These are phyloP conservation scores for Picathartes gymnocephalus DNA, from an alignment of 2,113 vertebrate genomes.

Conservation along the genomic window DNA sequence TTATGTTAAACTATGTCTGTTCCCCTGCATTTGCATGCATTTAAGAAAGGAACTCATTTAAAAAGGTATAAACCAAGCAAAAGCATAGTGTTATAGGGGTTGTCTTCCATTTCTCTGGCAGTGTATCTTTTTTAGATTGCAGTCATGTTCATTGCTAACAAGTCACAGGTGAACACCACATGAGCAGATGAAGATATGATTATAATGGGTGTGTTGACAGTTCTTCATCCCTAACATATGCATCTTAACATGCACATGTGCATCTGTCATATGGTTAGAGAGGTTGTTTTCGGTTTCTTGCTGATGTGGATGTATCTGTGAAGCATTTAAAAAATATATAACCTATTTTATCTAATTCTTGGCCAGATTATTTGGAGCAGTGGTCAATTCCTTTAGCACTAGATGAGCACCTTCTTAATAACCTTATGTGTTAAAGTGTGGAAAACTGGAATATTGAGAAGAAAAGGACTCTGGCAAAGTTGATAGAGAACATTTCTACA, in stretches of 20 bases:
- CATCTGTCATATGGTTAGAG: constrained; percentile 58
- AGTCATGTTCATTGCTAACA: constrained; percentile 74
- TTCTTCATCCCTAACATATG: constrained; percentile 70
- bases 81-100: neutral
- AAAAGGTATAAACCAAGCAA: neutral
- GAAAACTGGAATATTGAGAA: neutral
- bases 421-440: neutral
- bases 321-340: neutral
- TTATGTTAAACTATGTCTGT: neutral
- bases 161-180: constrained; percentile 77
- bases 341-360: neutral
- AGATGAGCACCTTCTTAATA: neutral
- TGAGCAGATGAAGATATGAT: constrained; percentile 75
- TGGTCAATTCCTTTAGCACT: neutral
- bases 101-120: constrained; percentile 23
- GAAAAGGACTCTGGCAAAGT: constrained; percentile 22
- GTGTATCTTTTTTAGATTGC: constrained; percentile 60
- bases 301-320: neutral
- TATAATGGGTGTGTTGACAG: constrained; percentile 80
- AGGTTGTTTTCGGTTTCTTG: constrained; percentile 29
- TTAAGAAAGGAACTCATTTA: neutral
- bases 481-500: neutral
- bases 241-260: constrained; percentile 71
- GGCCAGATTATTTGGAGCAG: neutral
- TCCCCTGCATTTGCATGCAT: neutral